Percentiles rank a stretch among this genome's conserved stretches.
phyloP scores from a whole-genome alignment of 2,797 vertebrate species.

The Trematomus bernacchii region DNA sequence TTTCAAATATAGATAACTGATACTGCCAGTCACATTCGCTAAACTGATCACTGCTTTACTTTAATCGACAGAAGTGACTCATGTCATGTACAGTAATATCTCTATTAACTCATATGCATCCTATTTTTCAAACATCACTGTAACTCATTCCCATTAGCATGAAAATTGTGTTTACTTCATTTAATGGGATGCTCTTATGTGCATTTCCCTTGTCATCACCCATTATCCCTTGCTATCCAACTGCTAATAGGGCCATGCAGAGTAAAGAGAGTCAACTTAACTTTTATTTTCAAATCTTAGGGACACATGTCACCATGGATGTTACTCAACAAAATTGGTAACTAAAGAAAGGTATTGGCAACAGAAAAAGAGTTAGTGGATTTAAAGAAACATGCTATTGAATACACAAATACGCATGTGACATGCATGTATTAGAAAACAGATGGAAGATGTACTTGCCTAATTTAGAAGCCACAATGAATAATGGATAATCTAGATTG shows the following conservation, averaged over 20 bases:
- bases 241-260: constrained; percentile 16
- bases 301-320: background rate
- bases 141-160: constrained; percentile 44
- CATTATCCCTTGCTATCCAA: constrained; percentile 20
- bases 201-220: constrained; percentile 52
- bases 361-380: background rate
- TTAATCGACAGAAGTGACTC: constrained; percentile 52
- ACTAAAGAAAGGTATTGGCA: no score
- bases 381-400: constrained; percentile 3
- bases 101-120: constrained; percentile 45
- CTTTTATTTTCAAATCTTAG: constrained; percentile 8
- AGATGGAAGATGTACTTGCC: no score
- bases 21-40: constrained; percentile 39
- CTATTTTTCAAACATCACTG: constrained; percentile 43
- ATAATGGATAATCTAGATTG: background rate
- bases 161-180: constrained; percentile 49
- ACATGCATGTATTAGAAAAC: no score
- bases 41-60: constrained; percentile 52
- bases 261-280: constrained; percentile 1
- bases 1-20: constrained; percentile 21
- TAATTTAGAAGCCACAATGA: constrained; percentile 4
- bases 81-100: constrained; percentile 39
- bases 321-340: background rate
- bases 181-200: constrained; percentile 53
- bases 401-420: background rate